phyloP scores from a whole-genome alignment of 2,797 vertebrate genomes.

The Poeciliopsis infans region DNA sequence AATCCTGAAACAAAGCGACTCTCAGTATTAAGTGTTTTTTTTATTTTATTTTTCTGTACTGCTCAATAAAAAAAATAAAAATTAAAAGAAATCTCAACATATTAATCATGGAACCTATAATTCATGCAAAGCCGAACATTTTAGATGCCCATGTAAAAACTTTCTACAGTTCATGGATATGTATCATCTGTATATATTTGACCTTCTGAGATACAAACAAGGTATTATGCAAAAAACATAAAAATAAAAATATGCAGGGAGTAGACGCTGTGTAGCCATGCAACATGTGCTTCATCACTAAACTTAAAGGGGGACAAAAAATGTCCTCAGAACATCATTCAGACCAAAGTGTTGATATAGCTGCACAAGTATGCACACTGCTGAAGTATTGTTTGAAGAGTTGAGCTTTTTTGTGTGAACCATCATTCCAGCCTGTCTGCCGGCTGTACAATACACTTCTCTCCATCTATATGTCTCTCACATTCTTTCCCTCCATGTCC shows the following conservation, averaged over 20 bases:
- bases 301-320: background rate
- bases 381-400: conserved; percentile 40
- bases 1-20: background rate
- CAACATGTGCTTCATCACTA: background rate
- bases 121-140: background rate
- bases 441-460: conserved; percentile 42
- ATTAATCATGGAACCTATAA: background rate
- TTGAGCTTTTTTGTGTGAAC: conserved; percentile 48
- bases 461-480: conserved; percentile 16
- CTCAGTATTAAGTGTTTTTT: background rate
- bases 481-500: conserved; percentile 11
- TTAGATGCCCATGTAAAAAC: background rate
- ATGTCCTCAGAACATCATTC: background rate
- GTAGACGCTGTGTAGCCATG: background rate
- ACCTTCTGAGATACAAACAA: background rate
- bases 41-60: background rate
- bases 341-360: background rate
- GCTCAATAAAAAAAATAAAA: background rate
- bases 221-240: background rate
- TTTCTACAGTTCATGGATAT: background rate
- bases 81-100: background rate
- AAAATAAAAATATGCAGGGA: background rate
- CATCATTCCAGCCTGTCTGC: conserved; percentile 38
- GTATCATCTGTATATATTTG: background rate
- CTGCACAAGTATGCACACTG: conserved; percentile 5